Evolutionary conservation across 2,113 vertebrate species (phyloP).

Genomic region (Bettongia penicillata): DNA sequence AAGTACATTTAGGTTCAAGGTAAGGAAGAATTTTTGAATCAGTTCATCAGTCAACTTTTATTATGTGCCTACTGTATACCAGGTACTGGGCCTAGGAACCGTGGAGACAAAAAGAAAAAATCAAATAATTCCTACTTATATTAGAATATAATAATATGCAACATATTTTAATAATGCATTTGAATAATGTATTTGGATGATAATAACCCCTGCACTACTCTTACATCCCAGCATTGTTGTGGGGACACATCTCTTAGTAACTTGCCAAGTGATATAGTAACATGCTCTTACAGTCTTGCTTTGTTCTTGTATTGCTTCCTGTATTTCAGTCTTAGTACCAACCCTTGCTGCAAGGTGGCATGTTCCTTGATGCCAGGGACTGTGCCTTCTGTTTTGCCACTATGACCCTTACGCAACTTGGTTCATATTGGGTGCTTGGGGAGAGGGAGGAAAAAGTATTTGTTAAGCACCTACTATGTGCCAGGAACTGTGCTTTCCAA

Average conservation of each 20-base stretch:
- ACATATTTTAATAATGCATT: neutral
- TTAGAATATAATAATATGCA: neutral
- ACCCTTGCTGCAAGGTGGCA: neutral
- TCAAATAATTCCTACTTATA: neutral
- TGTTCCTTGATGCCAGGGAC: neutral
- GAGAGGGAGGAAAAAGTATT: neutral
- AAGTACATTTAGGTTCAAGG: neutral
- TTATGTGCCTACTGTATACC: too few species aligned
- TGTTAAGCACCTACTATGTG: neutral
- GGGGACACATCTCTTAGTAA: neutral
- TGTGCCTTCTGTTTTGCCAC: neutral
- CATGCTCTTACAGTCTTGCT: neutral
- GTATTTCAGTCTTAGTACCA: neutral
- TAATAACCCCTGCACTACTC: neutral
- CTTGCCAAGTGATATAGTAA: neutral
- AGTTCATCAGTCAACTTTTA: neutral
- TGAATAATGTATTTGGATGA: neutral
- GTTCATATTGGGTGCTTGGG: neutral
- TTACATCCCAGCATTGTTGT: neutral
- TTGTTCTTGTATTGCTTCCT: neutral
- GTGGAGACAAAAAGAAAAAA: neutral
- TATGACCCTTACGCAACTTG: neutral
- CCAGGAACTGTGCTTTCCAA: neutral
- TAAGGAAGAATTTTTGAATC: neutral
- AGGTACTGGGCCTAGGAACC: neutral